A percentile compares a stretch with the other conserved stretches of the same genome.
Evolutionary conservation across 1,140 invertebrate species (phyloP).

Genomic region (Cherax destructor): DNA sequence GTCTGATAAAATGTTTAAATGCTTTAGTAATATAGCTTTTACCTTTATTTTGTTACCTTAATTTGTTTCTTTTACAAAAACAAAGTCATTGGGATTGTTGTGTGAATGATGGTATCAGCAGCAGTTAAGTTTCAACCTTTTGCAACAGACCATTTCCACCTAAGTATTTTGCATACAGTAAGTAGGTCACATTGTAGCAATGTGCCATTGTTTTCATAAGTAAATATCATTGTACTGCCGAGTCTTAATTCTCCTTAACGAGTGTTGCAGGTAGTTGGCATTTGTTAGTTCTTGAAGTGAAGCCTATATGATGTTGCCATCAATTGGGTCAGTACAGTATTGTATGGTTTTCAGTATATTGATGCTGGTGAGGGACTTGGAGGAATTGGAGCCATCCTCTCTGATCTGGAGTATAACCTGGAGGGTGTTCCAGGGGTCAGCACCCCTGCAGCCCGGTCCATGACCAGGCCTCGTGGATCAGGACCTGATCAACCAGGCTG

Average conservation of each 20-base stretch:
- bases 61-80: background rate
- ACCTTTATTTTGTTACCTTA: background rate
- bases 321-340: too few relatives aligned
- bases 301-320: too few relatives aligned
- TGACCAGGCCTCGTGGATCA: too few relatives aligned
- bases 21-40: background rate
- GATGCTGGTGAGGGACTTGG: too few relatives aligned
- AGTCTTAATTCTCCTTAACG: conserved; percentile 47
- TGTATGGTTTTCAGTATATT: too few relatives aligned
- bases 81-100: background rate
- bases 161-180: conserved; percentile 50
- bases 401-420: too few relatives aligned
- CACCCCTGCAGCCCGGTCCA: too few relatives aligned
- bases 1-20: background rate
- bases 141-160: conserved; percentile 46
- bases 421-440: too few relatives aligned
- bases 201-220: conserved; percentile 56
- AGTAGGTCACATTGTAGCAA: conserved; percentile 58
- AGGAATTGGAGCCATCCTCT: too few relatives aligned
- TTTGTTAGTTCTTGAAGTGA: too few relatives aligned
- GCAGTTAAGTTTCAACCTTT: conserved; percentile 38
- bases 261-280: background rate
- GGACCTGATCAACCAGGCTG: too few relatives aligned
- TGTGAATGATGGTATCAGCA: conserved; percentile 6
- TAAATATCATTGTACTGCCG: conserved; percentile 56